Evolutionary conservation across 2,888 invertebrate species (phyloP), one percentile per base, ranked within the genome.

Genomic region (Drosophila prostipennis): DNA sequence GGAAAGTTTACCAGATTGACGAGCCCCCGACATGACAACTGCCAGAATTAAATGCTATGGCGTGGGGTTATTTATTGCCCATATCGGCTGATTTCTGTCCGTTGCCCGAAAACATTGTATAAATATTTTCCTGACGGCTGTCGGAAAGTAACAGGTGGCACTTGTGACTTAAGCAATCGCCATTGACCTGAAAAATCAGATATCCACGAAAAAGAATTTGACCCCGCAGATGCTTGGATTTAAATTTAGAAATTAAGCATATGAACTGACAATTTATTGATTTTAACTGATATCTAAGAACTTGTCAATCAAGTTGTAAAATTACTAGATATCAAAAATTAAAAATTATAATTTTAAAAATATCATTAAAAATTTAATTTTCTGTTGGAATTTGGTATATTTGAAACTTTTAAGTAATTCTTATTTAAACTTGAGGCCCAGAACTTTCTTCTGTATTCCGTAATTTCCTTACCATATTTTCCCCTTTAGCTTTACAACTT

Each of bases 21-120:
- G 34, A 51, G 53, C 53, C 43, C 14, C 59, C 36, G 49, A 53
- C 61, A 46, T 37, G 60, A 37, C 43, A 29, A 61, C 6, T 37
- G 14, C 37, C n/a, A 32, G 57, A 14, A 45, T 45, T 56, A 37
- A 57, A 45, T 29, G 14, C 19, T 19, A 13, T 4, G n/a, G 26
- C 10, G 16, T 4, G 36, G 14, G 26, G 34, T 51, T 39, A 45
- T 34, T 53, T 61, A 61, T 32, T 29, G 37, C 26, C 29, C 7
- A 56, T 57, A 32, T 37, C 32, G 6, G 7, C 10, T 37, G 45
- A 45, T 16, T 11, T 32, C 19, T 57, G 45, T 32, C 57, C 37
- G 10, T 4, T 14, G 43, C 3, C 19, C 7, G 7, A 10, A 1
- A 10, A 11, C 5, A 16, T 36, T 26, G 16, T 60, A 56, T 26